phyloP scores from a whole-genome alignment of 2,113 vertebrate species.

The Miniopterus natalensis region DNA sequence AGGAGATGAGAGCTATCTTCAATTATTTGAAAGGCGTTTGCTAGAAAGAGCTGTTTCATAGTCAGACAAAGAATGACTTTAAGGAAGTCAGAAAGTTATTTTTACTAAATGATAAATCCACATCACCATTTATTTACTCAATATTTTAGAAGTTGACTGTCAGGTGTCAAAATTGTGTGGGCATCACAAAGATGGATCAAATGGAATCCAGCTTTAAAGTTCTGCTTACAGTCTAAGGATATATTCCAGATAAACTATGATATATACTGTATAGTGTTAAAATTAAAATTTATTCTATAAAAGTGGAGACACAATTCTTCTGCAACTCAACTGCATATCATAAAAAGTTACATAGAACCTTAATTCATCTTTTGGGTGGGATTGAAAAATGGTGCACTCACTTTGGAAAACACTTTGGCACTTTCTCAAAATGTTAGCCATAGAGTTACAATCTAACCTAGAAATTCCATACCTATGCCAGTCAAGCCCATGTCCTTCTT shows the following conservation, averaged over 20 bases:
- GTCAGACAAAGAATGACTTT: neutral
- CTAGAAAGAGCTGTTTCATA: neutral
- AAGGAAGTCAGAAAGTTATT: neutral
- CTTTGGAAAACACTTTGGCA: neutral
- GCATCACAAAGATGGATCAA: neutral
- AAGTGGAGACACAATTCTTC: neutral
- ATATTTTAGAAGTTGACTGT: neutral
- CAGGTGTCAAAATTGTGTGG: neutral
- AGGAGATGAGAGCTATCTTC: neutral
- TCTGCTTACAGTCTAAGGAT: neutral
- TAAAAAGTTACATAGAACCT: neutral
- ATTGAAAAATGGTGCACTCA: neutral
- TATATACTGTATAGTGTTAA: neutral
- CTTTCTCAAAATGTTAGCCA: neutral
- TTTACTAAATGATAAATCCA: constrained; percentile 12
- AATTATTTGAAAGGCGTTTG: neutral
- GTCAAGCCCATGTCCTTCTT: neutral
- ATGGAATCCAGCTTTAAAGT: neutral
- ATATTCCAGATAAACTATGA: neutral
- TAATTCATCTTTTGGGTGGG: neutral
- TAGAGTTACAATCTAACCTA: neutral
- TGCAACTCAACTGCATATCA: neutral
- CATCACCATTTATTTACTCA: neutral
- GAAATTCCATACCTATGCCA: neutral
- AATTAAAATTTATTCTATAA: neutral